Percentiles rank a stretch among this genome's conserved stretches.
These are phyloP conservation scores for Globia sparganii DNA, from an alignment of 2,888 invertebrate species.

Conservation along the genomic window DNA sequence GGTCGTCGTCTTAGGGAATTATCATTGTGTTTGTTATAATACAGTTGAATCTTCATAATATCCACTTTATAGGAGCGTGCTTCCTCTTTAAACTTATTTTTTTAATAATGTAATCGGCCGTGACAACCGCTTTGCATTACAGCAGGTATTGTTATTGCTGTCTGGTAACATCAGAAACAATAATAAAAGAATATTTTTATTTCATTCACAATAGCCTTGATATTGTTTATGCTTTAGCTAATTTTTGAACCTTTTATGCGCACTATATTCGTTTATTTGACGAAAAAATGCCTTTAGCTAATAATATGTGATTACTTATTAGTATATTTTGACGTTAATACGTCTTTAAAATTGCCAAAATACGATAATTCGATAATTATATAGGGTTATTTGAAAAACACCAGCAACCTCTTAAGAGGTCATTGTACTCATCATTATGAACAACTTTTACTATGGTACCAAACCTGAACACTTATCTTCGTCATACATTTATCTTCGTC, in stretches of 20 bases:
- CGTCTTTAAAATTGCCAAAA: too few species aligned
- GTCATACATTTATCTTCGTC: too few species aligned
- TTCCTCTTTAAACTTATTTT: constrained; percentile 27
- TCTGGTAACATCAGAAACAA: background rate
- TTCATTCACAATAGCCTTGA: background rate
- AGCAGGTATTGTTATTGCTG: background rate
- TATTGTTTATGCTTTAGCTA: background rate
- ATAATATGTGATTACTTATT: too few species aligned
- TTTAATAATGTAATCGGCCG: constrained; percentile 15
- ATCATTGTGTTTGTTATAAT: constrained; percentile 13
- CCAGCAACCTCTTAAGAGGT: too few species aligned
- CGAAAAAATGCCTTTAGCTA: background rate
- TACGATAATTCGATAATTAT: too few species aligned
- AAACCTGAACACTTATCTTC: too few species aligned
- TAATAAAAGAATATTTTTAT: background rate
- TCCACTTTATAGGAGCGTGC: constrained; percentile 9
- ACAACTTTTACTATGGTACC: too few species aligned
- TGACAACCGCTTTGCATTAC: constrained; percentile 25
- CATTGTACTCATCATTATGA: too few species aligned
- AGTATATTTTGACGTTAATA: too few species aligned
- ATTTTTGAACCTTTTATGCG: background rate
- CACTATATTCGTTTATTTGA: background rate
- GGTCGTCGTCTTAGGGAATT: constrained; percentile 12
- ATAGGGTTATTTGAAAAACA: too few species aligned
- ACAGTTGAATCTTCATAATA: constrained; percentile 14